A percentile compares a stretch with the other conserved stretches of the same genome.
phyloP scores from a whole-genome alignment of 2,797 vertebrate species.

The Muscicapa comitata region DNA sequence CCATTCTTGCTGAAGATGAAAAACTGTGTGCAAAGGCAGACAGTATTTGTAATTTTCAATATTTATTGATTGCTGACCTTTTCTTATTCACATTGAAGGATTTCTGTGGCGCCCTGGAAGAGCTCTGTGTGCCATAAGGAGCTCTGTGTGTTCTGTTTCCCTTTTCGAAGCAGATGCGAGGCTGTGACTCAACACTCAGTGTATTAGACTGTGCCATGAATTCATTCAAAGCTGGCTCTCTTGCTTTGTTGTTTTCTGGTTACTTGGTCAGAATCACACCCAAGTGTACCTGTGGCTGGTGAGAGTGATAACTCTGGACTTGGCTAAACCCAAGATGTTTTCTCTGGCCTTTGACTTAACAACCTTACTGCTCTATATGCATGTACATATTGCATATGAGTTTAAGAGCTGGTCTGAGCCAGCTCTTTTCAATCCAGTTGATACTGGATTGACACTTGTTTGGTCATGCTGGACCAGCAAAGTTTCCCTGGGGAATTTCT shows the following conservation, averaged over 20 bases:
- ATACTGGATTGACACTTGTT: background rate
- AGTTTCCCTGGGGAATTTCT: background rate
- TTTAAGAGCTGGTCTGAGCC: background rate
- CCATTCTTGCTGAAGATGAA: background rate
- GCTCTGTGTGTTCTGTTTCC: background rate
- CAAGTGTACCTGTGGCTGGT: fast-evolving
- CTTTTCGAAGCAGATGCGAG: background rate
- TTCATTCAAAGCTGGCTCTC: background rate
- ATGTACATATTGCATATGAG: fast-evolving
- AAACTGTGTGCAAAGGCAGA: background rate
- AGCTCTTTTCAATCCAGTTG: background rate
- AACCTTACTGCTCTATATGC: background rate
- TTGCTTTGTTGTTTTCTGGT: background rate
- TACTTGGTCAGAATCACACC: background rate
- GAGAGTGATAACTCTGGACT: background rate
- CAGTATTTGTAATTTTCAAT: background rate
- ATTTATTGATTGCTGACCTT: background rate
- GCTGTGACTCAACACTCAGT: background rate
- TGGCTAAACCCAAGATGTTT: background rate
- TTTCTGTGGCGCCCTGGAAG: background rate
- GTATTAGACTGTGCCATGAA: fast-evolving
- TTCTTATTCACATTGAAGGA: background rate
- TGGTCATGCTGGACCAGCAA: background rate
- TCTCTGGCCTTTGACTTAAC: background rate
- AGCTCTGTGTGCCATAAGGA: background rate